Percentiles rank a stretch among this genome's conserved stretches.
Evolutionary conservation across 2,888 invertebrate species (phyloP).

Genomic region (Mythimna albipuncta): DNA sequence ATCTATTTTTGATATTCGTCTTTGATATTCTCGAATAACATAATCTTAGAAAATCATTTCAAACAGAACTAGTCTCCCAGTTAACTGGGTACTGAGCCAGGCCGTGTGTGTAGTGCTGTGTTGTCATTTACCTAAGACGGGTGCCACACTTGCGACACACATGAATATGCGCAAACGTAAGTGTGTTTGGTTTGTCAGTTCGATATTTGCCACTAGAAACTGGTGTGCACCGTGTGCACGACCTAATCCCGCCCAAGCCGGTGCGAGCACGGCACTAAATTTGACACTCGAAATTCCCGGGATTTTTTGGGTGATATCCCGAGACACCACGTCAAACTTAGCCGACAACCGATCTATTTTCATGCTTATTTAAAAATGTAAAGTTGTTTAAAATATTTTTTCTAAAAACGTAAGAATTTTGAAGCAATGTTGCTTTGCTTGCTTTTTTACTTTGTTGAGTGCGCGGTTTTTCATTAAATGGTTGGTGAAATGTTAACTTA

Average conservation of each 20-base stretch:
- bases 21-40: constrained; percentile 8
- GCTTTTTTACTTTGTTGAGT: too few species aligned
- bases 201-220: constrained; percentile 59
- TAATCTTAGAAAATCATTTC: background rate
- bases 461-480: background rate
- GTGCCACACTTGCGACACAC: constrained; percentile 24
- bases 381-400: background rate
- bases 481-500: background rate
- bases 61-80: background rate
- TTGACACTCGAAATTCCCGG: constrained; percentile 62
- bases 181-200: constrained; percentile 60
- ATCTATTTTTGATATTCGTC: background rate
- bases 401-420: background rate
- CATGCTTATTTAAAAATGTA: constrained; percentile 16
- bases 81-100: background rate
- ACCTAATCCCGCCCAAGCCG: constrained; percentile 71
- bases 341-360: constrained; percentile 25
- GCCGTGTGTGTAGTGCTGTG: background rate
- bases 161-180: constrained; percentile 53
- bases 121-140: constrained; percentile 26
- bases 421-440: background rate
- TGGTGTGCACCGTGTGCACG: constrained; percentile 58
- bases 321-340: constrained; percentile 35
- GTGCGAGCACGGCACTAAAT: constrained; percentile 67
- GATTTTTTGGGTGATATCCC: constrained; percentile 61